Percentiles rank a stretch among this genome's conserved stretches.
phyloP scores from a whole-genome alignment of 2,888 invertebrate genomes.

The Clostera curtula region DNA sequence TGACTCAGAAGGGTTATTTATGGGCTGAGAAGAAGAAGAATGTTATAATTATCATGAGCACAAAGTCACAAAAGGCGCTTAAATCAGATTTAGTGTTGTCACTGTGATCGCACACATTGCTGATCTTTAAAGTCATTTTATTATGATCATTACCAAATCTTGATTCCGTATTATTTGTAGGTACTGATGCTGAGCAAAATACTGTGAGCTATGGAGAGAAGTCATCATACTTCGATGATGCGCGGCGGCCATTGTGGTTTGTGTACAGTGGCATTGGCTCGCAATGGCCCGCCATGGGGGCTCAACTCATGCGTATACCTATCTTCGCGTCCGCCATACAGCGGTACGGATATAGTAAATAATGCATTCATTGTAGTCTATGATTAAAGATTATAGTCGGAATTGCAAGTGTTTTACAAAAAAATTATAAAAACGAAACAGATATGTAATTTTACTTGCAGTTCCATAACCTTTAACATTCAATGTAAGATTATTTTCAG shows the following conservation, averaged over 20 bases:
- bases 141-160: neutral
- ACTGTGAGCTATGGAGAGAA: constrained; percentile 35
- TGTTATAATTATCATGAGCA: too few species aligned
- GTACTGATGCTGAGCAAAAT: constrained; percentile 19
- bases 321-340: constrained; percentile 74
- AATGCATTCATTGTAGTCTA: neutral
- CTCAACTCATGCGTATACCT: constrained; percentile 76
- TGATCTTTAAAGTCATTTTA: too few species aligned
- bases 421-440: neutral
- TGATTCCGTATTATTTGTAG: neutral
- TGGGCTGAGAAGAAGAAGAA: too few species aligned
- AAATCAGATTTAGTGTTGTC: too few species aligned
- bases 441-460: neutral
- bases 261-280: constrained; percentile 84
- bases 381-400: too few species aligned
- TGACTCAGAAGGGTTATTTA: too few species aligned
- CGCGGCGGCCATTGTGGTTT: constrained; percentile 76
- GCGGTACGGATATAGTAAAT: constrained; percentile 17
- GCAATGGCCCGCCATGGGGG: constrained; percentile 81
- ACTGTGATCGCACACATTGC: too few species aligned
- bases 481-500: too few species aligned
- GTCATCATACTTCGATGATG: constrained; percentile 38
- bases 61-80: too few species aligned
- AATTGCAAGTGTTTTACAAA: too few species aligned
- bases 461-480: too few species aligned